phyloP scores from a whole-genome alignment of 2,888 invertebrate genomes.

The Yponomeuta malinellus region DNA sequence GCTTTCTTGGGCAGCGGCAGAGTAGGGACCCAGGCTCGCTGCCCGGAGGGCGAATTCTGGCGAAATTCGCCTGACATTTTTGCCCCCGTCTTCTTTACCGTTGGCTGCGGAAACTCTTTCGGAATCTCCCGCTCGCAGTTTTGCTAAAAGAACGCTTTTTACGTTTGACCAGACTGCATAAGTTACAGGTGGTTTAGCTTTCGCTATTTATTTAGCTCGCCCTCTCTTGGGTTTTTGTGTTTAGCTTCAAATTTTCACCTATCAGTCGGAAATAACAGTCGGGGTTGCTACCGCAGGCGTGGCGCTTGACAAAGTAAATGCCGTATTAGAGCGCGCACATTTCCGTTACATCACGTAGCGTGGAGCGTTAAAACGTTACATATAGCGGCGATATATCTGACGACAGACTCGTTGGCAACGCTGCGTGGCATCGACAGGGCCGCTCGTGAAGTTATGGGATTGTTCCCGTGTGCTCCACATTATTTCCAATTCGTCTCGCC shows the following conservation, averaged over 20 bases:
- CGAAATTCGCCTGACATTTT: conserved; percentile 15
- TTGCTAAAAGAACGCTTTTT: conserved; percentile 13
- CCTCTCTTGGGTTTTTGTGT: not conserved
- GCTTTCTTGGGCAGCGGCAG: not conserved
- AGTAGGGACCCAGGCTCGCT: not conserved
- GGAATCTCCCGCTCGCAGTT: conserved; percentile 7
- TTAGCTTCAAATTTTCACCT: not conserved
- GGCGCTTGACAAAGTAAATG: not conserved
- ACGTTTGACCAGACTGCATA: conserved; percentile 9
- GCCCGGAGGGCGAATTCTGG: conserved; percentile 14
- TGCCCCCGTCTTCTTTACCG: conserved; percentile 5
- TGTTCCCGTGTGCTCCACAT: not conserved
- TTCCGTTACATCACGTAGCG: not conserved
- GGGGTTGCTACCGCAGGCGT: no score
- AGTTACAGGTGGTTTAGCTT: conserved; percentile 12
- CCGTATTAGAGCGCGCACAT: not conserved
- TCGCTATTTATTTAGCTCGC: not conserved
- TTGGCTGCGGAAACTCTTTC: conserved; percentile 6
- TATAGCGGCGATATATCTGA: not conserved
- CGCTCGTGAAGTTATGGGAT: not conserved
- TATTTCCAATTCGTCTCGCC: not conserved
- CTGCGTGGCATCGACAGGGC: conserved; percentile 8
- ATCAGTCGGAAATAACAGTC: no score
- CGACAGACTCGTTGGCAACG: conserved; percentile 1
- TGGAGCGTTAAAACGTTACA: not conserved